Base-by-base conservation (phyloP, 2,113 vertebrate species). In the Pseudopipra pipra region DNA sequence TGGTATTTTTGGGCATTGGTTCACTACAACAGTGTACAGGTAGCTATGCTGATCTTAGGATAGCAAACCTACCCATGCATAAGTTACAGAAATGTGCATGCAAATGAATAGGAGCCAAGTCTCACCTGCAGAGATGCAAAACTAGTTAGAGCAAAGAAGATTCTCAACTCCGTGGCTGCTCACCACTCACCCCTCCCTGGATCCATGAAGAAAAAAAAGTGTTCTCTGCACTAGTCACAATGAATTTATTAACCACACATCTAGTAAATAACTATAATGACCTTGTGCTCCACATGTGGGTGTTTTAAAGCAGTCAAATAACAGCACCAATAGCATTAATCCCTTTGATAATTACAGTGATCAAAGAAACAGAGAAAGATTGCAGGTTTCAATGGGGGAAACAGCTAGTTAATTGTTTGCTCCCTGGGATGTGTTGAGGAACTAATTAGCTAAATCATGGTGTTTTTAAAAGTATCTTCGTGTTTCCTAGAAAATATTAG, bases 361-460 rank as follows among this genome's bases (percentile, higher is more conserved):
- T 91, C 75, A 96, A 85, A 91, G 68, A 93, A 89, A 86, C 9
- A 44, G 37, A 54, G 75, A 76, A 78, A 92, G 59, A 84, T 58
- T 86, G 72, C 24, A 78, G 47, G 56, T 91, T 96, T 95, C 68
- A 86, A 23, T 52, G 14, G 33, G 14, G 24, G 27, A 77, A 96
- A 78, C 23, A 78, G 61, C 23, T 78, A 43, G 31, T 72, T 95
- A 84, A 89, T 94, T 97, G 75, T 92, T 96, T 92, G 59, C 72
- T 75, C 67, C 41, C 51, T 78, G 61, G 67, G 72, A 86, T 86
- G 11, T 49, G 17, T 49, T 76, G 80, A 93, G 54, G 67, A 71
- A 94, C 49, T 96, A 93, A 95, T 88, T 95, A 95, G 31, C 52
- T 91, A 93, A 92, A 91, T 85, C 86, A 71, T 51, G 39, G 24